A percentile compares a stretch with the other conserved stretches of the same genome.
Evolutionary conservation across 2,797 vertebrate species (phyloP).

Genomic region (Meriones psammophilus): DNA sequence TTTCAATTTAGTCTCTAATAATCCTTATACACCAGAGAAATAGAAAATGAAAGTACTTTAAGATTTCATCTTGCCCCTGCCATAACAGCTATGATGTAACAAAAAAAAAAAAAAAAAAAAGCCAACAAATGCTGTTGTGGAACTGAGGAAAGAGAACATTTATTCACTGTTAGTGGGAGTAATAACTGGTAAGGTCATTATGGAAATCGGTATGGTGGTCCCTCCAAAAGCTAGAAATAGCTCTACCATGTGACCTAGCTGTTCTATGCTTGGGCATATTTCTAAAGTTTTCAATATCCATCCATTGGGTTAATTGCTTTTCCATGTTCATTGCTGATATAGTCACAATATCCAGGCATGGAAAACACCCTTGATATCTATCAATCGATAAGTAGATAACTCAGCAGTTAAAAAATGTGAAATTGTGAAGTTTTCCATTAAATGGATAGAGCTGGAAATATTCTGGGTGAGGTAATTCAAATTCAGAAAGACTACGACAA

Average conservation of each 20-base stretch:
- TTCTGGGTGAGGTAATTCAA: background rate
- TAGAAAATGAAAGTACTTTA: background rate
- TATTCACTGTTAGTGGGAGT: background rate
- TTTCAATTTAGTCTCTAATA: background rate
- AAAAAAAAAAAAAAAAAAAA: background rate
- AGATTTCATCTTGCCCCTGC: background rate
- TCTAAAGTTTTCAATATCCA: background rate
- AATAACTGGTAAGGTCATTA: background rate
- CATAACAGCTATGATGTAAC: background rate
- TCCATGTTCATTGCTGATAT: no score
- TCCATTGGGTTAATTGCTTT: background rate
- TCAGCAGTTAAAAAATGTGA: background rate
- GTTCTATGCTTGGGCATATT: background rate
- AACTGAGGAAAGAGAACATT: background rate
- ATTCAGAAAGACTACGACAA: background rate
- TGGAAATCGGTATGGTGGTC: background rate
- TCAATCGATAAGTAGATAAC: background rate
- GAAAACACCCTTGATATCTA: background rate
- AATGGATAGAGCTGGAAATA: background rate
- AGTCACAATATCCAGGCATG: no score
- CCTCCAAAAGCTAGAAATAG: background rate
- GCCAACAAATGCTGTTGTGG: background rate
- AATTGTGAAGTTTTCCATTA: background rate
- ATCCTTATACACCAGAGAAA: background rate
- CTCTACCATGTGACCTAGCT: background rate